These are phyloP conservation scores for Mus minutoides DNA, from an alignment of 2,797 vertebrate species.

Conservation along the genomic window DNA sequence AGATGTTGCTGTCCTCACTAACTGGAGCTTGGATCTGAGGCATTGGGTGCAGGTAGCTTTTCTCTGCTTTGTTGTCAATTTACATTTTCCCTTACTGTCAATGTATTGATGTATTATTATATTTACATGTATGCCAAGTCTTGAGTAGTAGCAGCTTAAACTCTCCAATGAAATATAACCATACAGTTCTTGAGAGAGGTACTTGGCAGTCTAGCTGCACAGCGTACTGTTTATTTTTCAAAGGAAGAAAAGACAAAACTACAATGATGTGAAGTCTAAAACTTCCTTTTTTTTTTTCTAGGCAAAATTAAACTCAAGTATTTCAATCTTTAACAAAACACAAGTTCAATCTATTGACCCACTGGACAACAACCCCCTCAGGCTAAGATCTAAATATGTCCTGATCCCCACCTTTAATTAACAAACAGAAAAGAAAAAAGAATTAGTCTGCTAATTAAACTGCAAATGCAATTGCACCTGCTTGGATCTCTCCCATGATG, in stretches of 20 bases:
- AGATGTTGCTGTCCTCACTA: background rate
- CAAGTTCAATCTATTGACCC: background rate
- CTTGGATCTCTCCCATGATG: background rate
- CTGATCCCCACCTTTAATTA: background rate
- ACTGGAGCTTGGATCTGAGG: background rate
- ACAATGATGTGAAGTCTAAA: conserved; percentile 37
- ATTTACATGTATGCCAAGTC: background rate
- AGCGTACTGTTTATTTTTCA: background rate
- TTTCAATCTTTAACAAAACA: conserved; percentile 12
- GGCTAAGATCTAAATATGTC: background rate
- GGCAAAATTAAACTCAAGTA: conserved; percentile 26
- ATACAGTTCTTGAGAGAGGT: background rate
- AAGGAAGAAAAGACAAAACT: background rate
- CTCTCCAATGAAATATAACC: background rate
- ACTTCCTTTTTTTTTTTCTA: conserved; percentile 41
- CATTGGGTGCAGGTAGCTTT: background rate
- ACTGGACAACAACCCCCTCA: background rate
- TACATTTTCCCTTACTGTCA: conserved; percentile 10
- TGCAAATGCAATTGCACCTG: background rate
- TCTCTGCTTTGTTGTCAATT: background rate
- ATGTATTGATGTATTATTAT: background rate
- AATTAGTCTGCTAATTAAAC: background rate
- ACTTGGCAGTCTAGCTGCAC: background rate
- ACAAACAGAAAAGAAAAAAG: background rate
- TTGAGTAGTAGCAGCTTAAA: background rate